Evolutionary conservation across 1,140 invertebrate genomes (phyloP), one percentile per base, ranked within the genome.

Genomic region (Polypedilum pembai): DNA sequence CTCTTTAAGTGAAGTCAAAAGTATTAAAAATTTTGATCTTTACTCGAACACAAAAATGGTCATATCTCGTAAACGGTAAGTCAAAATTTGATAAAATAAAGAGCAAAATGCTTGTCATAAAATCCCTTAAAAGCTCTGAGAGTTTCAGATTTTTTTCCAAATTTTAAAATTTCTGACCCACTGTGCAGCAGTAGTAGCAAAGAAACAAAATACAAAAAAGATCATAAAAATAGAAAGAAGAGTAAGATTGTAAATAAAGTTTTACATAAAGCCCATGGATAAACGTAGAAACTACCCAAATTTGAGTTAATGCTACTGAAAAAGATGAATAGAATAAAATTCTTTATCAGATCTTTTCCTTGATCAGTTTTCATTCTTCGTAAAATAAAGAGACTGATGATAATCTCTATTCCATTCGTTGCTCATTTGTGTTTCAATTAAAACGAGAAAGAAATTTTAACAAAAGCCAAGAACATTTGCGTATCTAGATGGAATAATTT

Each of bases 341-440:
- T 56, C 45, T n/a, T 56, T 56, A 56, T 56, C 41, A 12, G 41
- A 45, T 45, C 15, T 15, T 45, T 45, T 4, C 15, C 45, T 56
- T n/a, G 10, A 56, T 56, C 45, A 56, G 3, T 56, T 69, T 69
- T 18, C 65, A 69, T 69, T 69, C 65, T 20, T 10, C 8, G 65
- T 56, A 20, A 69, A 1, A 10, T 21, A 21, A 21, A 69, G 8
- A 21, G 65, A 18, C 2, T 18, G 8, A 20, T 18, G 65, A 69
- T 69, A 18, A 20, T 69, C 17, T 69, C 7, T 8, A 18, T 8
- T 69, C 18, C 65, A 69, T 69, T 56, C n/a, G 65, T 18, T 69
- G 65, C 20, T 69, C 65, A 69, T 69, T 69, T 69, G 65, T 69
- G 20, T 20, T 69, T 69, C 65, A 69, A 69, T 69, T 69, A 69